These are phyloP conservation scores for Chouioia cunea DNA, from an alignment of 2,888 invertebrate genomes.

Conservation along the genomic window DNA sequence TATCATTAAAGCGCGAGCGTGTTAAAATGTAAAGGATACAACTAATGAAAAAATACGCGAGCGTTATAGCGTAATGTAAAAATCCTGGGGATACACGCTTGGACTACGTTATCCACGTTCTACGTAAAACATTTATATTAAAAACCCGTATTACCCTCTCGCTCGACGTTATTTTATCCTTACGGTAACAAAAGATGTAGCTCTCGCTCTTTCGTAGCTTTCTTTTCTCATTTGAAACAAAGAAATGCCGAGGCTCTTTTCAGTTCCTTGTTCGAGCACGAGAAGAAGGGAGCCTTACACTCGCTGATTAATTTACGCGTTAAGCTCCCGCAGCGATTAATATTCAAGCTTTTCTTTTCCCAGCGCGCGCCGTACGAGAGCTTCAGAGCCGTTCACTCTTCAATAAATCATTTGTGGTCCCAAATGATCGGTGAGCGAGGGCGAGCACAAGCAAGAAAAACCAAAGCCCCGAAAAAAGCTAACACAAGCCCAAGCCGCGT, in stretches of 20 bases:
- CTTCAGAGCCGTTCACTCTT: not conserved
- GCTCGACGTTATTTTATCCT: too few relatives aligned
- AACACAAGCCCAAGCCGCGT: not conserved
- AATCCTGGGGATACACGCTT: too few relatives aligned
- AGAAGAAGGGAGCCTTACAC: not conserved
- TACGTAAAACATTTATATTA: too few relatives aligned
- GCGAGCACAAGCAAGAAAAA: not conserved
- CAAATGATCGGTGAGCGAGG: not conserved
- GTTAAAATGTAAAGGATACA: too few relatives aligned
- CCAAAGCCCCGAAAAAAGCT: conserved; percentile 10
- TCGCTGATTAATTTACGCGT: conserved; percentile 43
- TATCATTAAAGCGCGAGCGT: too few relatives aligned
- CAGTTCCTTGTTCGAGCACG: not conserved
- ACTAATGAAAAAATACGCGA: too few relatives aligned
- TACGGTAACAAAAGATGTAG: too few relatives aligned
- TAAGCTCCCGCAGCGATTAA: conserved; percentile 42
- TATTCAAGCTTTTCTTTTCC: conserved; percentile 29
- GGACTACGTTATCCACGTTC: too few relatives aligned
- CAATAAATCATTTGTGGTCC: conserved; percentile 36
- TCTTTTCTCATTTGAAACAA: conserved; percentile 19
- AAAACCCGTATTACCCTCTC: too few relatives aligned
- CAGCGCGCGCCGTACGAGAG: not conserved
- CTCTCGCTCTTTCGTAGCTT: not conserved
- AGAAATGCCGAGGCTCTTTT: not conserved
- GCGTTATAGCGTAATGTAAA: too few relatives aligned